These are phyloP conservation scores for Scarus forsteni DNA, from an alignment of 2,797 vertebrate species.

Conservation along the genomic window DNA sequence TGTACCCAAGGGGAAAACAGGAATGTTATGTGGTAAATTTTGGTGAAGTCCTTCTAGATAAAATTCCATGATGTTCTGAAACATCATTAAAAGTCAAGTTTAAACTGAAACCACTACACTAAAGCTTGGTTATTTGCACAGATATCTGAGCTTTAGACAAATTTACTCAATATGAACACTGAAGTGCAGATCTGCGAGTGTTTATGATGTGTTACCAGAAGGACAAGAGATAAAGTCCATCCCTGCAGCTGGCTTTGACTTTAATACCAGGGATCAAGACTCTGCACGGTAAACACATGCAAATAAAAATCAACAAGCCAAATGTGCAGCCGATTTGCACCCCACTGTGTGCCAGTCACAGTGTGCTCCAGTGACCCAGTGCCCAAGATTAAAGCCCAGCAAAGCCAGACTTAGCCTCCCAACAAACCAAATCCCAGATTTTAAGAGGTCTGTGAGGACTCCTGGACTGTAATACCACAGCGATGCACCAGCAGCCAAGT, in stretches of 20 bases:
- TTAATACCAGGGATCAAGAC: conserved; percentile 33
- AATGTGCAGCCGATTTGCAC: conserved; percentile 32
- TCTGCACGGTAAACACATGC: conserved; percentile 5
- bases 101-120: too few relatives aligned
- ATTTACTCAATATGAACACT: background rate
- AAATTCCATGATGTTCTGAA: too few relatives aligned
- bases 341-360: conserved; percentile 26
- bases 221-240: conserved; percentile 4
- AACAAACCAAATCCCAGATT: conserved; percentile 60
- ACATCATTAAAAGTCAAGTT: too few relatives aligned
- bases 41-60: too few relatives aligned
- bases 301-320: conserved; percentile 27
- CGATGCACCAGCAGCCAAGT: conserved; percentile 12
- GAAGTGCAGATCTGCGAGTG: background rate
- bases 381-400: conserved; percentile 60
- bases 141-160: background rate
- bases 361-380: conserved; percentile 59
- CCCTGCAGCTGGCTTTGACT: background rate
- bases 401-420: conserved; percentile 65
- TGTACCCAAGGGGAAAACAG: too few relatives aligned
- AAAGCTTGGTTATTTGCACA: background rate
- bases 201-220: background rate
- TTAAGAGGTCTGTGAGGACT: conserved; percentile 41
- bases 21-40: too few relatives aligned
- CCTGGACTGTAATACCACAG: conserved; percentile 14